Evolutionary conservation across 2,888 invertebrate genomes (phyloP), one percentile per base, ranked within the genome.

Genomic region (Lutraria lutraria): DNA sequence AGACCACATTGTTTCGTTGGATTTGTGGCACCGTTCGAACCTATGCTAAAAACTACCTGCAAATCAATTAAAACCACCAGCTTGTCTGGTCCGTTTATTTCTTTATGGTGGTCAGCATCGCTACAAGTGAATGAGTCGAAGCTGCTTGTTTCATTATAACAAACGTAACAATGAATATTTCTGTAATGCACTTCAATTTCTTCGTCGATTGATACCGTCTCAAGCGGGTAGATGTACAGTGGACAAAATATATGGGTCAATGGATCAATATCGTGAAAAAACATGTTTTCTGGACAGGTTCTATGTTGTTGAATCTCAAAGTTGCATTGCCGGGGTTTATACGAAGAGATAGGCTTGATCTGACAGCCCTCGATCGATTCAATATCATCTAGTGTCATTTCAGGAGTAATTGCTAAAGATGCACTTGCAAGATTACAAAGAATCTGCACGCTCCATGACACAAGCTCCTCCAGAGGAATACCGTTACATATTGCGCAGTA

Each of bases 31-130:
- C 25, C 43, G 10, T 76, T 63, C 19, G 16, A 52, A 34, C 80
- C 68, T 53, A 89, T 87, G 53, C 87, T 85, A 63, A 89, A 87
- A 0, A 89, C 3, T 21, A 89, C 34, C n/a, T 87, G 43, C 1
- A 89, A 25, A 52, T 89, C 81, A 25, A 85, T 60, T n/a, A 79
- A 56, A 76, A 19, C 31, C 34, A 34, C 8, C 34, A 76, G 15
- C 1, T 16, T 31, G 3, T 12, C 13, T n/a, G 81, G 52, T n/a
- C 34, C 34, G n/a, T 21, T 21, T 25, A 34, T 0, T 15, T 72
- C 29, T 0, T 76, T 76, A 16, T 15, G 34, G 10, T 25, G 25
- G 0, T 25, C n/a, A 0, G 25, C 6, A 56, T 21, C 31, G 52
- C 29, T 19, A 81, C 88, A 83, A 34, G 4, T 12, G 10, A 84